phyloP scores from a whole-genome alignment of 1,140 invertebrate species.

The Drosophila lowei region DNA sequence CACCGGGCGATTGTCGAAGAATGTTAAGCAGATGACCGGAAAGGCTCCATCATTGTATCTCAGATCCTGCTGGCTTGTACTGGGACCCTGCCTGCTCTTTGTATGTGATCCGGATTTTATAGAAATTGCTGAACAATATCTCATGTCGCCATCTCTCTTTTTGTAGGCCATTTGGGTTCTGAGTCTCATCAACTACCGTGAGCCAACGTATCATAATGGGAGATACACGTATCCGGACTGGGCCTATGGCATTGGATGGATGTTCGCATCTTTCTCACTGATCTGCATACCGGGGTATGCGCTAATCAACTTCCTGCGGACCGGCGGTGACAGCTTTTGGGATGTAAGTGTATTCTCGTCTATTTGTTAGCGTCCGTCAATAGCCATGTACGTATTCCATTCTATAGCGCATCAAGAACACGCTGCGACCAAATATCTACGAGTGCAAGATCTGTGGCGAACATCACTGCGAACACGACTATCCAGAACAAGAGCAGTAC shows the following conservation, averaged over 20 bases:
- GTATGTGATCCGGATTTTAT: conserved; percentile 81
- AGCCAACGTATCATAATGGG: conserved; percentile 90
- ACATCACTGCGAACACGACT: conserved; percentile 84
- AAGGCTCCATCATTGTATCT: conserved; percentile 90
- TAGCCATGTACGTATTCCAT: conserved; percentile 5
- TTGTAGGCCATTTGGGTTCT: conserved; percentile 92
- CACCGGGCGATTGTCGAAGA: conserved; percentile 89
- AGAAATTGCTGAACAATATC: too few species aligned
- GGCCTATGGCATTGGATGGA: conserved; percentile 94
- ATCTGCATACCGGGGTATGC: conserved; percentile 94
- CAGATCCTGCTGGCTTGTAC: conserved; percentile 92
- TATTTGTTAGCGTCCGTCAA: background rate
- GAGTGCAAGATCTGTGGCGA: conserved; percentile 85
- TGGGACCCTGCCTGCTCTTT: conserved; percentile 91
- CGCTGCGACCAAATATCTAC: conserved; percentile 85
- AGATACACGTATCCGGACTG: conserved; percentile 91
- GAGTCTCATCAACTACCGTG: conserved; percentile 93
- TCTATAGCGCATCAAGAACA: conserved; percentile 84
- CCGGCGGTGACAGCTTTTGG: conserved; percentile 88
- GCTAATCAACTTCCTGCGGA: conserved; percentile 87
- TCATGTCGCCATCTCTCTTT: conserved; percentile 13
- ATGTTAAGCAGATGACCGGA: conserved; percentile 95
- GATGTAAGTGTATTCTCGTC: conserved; percentile 85
- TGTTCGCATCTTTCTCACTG: conserved; percentile 91
- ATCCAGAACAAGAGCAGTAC: conserved; percentile 77